Evolutionary conservation across 2,113 vertebrate species (phyloP).

Genomic region (Bucco capensis): DNA sequence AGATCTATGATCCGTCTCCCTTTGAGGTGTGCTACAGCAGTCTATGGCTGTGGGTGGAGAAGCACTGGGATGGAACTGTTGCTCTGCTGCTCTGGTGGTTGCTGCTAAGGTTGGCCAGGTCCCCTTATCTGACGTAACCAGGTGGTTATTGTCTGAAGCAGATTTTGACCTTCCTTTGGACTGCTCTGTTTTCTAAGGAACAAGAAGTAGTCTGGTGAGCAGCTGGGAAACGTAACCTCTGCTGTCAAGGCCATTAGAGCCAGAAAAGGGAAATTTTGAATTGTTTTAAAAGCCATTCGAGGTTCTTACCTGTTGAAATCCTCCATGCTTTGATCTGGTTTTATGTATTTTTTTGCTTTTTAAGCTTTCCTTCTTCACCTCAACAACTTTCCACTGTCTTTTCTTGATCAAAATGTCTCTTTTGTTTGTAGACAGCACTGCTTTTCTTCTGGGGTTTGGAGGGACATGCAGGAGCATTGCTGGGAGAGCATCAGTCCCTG

Average conservation of each 20-base stretch:
- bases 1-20: neutral
- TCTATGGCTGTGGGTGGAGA: fast-evolving
- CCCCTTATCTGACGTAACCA: neutral
- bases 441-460: neutral
- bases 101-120: neutral
- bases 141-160: neutral
- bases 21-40: neutral
- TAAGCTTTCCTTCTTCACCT: neutral
- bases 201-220: neutral
- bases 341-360: neutral
- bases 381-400: neutral
- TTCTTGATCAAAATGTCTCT: neutral
- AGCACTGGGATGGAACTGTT: too few species aligned
- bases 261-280: neutral
- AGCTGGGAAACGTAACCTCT: neutral
- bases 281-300: neutral
- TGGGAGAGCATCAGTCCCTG: neutral
- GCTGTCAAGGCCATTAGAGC: neutral
- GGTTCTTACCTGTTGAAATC: neutral
- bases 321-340: neutral
- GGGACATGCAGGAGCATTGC: neutral
- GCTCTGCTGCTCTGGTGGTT: fast-evolving
- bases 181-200: neutral
- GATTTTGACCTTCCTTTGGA: neutral
- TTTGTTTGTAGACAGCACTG: neutral